Conservation (phyloP, 2,797 vertebrate genomes). For the Urosaurus nigricauda region DNA sequence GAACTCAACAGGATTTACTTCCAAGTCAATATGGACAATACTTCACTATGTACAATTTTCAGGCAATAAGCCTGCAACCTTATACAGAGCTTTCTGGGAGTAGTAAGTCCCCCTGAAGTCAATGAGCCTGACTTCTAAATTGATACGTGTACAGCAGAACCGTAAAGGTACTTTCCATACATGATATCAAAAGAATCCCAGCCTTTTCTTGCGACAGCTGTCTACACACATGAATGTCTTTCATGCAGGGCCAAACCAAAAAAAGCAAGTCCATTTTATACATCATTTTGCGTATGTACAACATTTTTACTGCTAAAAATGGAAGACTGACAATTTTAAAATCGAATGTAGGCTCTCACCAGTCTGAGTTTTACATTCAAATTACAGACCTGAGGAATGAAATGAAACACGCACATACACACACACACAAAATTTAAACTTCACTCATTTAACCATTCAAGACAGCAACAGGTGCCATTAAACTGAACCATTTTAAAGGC, state of each 20-base stretch:
- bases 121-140: neutral
- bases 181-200: neutral
- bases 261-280: neutral
- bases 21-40: neutral
- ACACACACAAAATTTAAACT: neutral
- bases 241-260: neutral
- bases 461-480: neutral
- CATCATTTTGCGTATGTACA: neutral
- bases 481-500: neutral
- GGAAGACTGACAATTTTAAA: conserved; percentile 8
- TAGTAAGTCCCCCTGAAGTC: neutral
- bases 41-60: neutral
- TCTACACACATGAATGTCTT: neutral
- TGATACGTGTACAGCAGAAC: neutral
- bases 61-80: neutral
- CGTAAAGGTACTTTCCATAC: neutral
- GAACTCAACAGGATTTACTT: neutral
- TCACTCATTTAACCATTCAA: conserved; percentile 6
- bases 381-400: conserved; percentile 15
- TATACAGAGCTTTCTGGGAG: neutral
- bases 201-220: no score
- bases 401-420: neutral
- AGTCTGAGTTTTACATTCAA: conserved; percentile 14
- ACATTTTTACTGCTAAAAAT: neutral
- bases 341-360: neutral